Percentiles rank a stretch among this genome's conserved stretches.
phyloP scores from a whole-genome alignment of 2,113 vertebrate genomes.

The Apodemus sylvaticus region DNA sequence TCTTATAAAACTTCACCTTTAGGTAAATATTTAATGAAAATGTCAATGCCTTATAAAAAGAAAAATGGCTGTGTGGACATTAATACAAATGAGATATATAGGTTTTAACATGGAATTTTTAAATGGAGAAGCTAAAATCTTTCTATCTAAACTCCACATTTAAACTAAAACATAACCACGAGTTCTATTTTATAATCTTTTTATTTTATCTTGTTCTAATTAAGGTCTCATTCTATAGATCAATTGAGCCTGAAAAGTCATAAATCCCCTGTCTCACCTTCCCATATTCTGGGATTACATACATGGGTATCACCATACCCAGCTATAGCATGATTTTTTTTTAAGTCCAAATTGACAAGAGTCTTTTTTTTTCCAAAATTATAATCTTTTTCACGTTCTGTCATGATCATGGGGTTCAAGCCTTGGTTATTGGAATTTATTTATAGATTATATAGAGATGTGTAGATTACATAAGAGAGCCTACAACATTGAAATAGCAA shows the following conservation, averaged over 20 bases:
- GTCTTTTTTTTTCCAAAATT: not conserved
- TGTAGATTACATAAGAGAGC: not conserved
- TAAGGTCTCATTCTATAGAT: not conserved
- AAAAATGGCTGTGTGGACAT: not conserved
- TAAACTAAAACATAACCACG: not conserved
- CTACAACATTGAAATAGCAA: constrained; percentile 5
- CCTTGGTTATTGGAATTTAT: constrained; percentile 44
- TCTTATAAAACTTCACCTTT: constrained; percentile 48
- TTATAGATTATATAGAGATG: constrained; percentile 22
- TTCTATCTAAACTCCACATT: not conserved
- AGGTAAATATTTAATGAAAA: constrained; percentile 60
- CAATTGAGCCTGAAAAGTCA: not conserved
- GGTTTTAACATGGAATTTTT: not conserved
- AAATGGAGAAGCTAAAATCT: not conserved
- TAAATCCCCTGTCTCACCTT: not conserved
- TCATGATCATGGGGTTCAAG: not conserved
- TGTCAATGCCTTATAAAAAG: not conserved
- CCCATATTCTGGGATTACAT: not conserved
- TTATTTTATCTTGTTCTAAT: not conserved
- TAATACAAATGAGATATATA: not conserved
- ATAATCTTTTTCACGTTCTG: not conserved
- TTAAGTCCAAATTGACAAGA: not conserved
- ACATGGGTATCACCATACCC: not conserved
- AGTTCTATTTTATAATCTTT: not conserved
- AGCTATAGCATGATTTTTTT: not conserved